A percentile compares a stretch with the other conserved stretches of the same genome.
These are phyloP conservation scores for Rhynchophorus ferrugineus DNA, from an alignment of 1,140 invertebrate species.

Conservation along the genomic window DNA sequence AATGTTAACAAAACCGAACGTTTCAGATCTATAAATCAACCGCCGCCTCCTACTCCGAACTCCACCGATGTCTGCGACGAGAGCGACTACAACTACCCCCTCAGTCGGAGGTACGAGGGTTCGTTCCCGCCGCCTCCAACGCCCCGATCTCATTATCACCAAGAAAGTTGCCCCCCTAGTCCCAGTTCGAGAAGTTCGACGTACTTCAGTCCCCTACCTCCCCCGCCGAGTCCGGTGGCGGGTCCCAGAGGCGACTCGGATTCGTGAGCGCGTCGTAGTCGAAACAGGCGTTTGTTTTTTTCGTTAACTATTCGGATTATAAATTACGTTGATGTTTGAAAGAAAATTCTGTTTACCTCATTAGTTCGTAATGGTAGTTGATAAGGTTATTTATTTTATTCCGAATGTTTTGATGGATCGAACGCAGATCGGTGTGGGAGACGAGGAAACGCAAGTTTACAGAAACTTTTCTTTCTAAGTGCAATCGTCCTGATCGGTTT, in stretches of 20 bases:
- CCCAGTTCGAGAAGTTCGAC: constrained; percentile 69
- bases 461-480: too few relatives aligned
- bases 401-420: too few relatives aligned
- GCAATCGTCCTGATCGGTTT: too few relatives aligned
- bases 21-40: constrained; percentile 72
- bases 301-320: background rate
- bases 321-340: too few relatives aligned
- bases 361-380: background rate
- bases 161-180: constrained; percentile 67
- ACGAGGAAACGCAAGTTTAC: too few relatives aligned
- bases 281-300: background rate
- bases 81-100: constrained; percentile 64
- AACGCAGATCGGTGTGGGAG: too few relatives aligned
- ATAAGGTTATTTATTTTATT: background rate
- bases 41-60: constrained; percentile 88
- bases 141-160: constrained; percentile 67
- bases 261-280: constrained; percentile 20
- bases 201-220: constrained; percentile 65
- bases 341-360: background rate
- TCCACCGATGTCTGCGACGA: constrained; percentile 91
- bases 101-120: constrained; percentile 31
- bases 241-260: constrained; percentile 43
- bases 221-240: constrained; percentile 63
- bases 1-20: constrained; percentile 35
- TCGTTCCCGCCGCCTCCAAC: constrained; percentile 64